Percentiles rank a stretch among this genome's conserved stretches.
These are phyloP conservation scores for Drosophila burlai DNA, from an alignment of 1,140 invertebrate species.

Conservation along the genomic window DNA sequence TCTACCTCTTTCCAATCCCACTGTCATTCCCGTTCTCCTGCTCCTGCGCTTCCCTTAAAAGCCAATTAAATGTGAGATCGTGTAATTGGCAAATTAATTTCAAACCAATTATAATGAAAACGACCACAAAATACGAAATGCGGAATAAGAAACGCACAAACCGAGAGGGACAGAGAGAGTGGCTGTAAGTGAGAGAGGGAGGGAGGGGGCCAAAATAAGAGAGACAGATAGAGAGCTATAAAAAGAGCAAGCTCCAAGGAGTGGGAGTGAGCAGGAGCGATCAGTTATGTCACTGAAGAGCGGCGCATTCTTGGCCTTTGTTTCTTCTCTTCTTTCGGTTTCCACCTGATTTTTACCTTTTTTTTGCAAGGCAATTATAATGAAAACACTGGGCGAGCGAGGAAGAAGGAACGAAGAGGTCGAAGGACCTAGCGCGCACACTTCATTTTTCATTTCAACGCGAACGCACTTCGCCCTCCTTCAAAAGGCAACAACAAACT, in stretches of 20 bases:
- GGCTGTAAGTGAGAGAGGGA: too few relatives aligned
- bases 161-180: conserved; percentile 8
- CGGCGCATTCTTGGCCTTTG: conserved; percentile 21
- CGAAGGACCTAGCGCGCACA: conserved; percentile 43
- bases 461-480: conserved; percentile 66
- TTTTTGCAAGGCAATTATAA: conserved; percentile 68
- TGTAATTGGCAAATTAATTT: conserved; percentile 85
- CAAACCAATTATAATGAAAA: conserved; percentile 85
- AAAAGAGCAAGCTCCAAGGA: conserved; percentile 9
- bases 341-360: conserved; percentile 31
- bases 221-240: conserved; percentile 1
- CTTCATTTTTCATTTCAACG: conserved; percentile 82
- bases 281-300: conserved; percentile 30
- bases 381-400: conserved; percentile 59
- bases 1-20: conserved; percentile 9
- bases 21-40: conserved; percentile 3
- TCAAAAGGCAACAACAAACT: conserved; percentile 53
- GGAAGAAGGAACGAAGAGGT: not conserved
- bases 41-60: conserved; percentile 61
- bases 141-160: conserved; percentile 32
- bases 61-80: conserved; percentile 85
- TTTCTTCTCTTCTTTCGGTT: conserved; percentile 3
- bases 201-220: not conserved
- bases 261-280: conserved; percentile 12
- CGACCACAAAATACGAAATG: conserved; percentile 70